Evolutionary conservation across 2,888 invertebrate species (phyloP).

Genomic region (Euclidia mi): DNA sequence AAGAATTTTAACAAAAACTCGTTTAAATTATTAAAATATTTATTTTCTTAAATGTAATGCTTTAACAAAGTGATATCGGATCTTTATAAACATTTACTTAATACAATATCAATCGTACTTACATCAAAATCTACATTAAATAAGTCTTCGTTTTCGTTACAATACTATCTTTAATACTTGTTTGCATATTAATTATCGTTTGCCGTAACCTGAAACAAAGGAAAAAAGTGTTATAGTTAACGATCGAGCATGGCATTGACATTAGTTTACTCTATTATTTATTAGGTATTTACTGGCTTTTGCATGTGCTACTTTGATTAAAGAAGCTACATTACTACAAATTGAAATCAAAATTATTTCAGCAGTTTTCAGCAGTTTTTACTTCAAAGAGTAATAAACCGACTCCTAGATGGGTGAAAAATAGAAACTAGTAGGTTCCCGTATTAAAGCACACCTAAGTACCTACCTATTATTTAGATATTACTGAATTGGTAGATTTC

Average conservation of each 20-base stretch:
- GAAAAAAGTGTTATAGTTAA: slow-evolving; percentile 14
- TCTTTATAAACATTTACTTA: slow-evolving; percentile 32
- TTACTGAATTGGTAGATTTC: background rate
- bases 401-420: no score
- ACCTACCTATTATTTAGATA: no score
- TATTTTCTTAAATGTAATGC: slow-evolving; percentile 13
- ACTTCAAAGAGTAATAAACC: no score
- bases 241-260: background rate
- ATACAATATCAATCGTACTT: slow-evolving; percentile 42
- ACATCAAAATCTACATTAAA: slow-evolving; percentile 52
- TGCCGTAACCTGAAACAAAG: slow-evolving; percentile 79
- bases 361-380: no score
- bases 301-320: no score
- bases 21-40: slow-evolving; percentile 4
- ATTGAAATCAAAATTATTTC: no score
- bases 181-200: slow-evolving; percentile 64
- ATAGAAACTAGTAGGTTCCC: no score
- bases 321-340: no score
- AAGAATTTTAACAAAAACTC: background rate
- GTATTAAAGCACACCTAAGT: no score
- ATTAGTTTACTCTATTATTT: no score
- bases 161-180: slow-evolving; percentile 44
- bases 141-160: slow-evolving; percentile 63
- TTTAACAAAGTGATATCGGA: slow-evolving; percentile 9
- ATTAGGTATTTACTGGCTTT: no score